Base-by-base conservation (phyloP, 2,113 vertebrate genomes). In the Lichenostomus cassidix region DNA sequence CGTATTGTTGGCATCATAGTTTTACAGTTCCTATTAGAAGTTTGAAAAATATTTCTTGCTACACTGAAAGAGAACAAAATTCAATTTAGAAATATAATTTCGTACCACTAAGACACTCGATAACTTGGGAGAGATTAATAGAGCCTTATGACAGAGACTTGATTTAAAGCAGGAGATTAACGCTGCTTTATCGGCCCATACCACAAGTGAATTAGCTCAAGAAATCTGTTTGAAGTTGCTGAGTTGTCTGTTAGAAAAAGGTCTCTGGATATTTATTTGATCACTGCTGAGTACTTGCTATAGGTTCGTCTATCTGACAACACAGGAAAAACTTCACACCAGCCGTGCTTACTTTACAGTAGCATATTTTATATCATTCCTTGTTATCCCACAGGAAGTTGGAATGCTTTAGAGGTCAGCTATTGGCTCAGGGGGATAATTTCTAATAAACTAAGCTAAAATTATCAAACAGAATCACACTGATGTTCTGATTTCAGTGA, bases 31-130 rank as follows among this genome's bases (percentile, higher is more conserved):
- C 94, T 96, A 82, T 97, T 96, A 97, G 89, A 96, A 96, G 73
- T 94, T 91, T 96, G 94, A 94, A 94, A 98, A 98, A 98, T 97
- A 97, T 96, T 97, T 98, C 81, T 94, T 97, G 83, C 86, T 96
- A 87, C 82, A 95, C 62, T 23, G 96, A 97, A 97, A 97, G 84
- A 98, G 95, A 97, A 95, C 77, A 97, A 97, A 97, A 97, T 97
- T 97, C 96, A 97, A 94, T 97, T 97, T 97, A 95, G 96, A 97
- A 98, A 97, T 97, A 97, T 94, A 97, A 97, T 97, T 98, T 98
- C 91, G 97, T 97, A 90, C 90, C 87, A 92, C 41, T 82, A 94
- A 97, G 96, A 96, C 92, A 95, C 93, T 96, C 97, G 92, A 96
- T 97, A 98, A 97, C 95, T 86, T 46, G 49, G 73, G 49, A 75